Evolutionary conservation across 2,888 invertebrate species (phyloP).

Genomic region (Sesamia inferens): DNA sequence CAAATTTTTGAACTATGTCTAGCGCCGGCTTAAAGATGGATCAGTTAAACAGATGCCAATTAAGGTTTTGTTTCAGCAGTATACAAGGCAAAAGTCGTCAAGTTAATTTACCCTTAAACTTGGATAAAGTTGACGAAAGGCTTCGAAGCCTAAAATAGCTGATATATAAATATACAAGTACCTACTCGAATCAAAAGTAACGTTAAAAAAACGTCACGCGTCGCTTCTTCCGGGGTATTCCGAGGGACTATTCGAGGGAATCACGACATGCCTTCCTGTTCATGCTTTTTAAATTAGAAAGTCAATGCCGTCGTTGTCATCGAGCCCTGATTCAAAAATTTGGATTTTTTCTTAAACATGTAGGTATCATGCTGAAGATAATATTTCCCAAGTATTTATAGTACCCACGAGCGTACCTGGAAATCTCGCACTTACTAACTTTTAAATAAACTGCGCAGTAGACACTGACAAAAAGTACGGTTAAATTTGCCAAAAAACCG

Average conservation of each 20-base stretch:
- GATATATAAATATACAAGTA: neutral
- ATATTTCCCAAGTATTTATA: neutral
- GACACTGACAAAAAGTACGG: too few species aligned
- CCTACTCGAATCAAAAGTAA: conserved; percentile 15
- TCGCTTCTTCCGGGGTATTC: conserved; percentile 60
- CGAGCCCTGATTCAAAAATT: neutral
- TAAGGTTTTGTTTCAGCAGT: neutral
- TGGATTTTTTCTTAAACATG: neutral
- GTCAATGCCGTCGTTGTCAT: neutral
- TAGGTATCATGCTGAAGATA: neutral
- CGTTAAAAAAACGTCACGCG: conserved; percentile 59
- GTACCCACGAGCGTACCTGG: too few species aligned
- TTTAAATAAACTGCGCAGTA: too few species aligned
- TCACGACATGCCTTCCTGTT: conserved; percentile 39
- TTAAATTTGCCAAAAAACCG: too few species aligned
- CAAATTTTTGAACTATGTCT: too few species aligned
- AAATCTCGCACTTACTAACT: too few species aligned
- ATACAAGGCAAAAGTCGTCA: neutral
- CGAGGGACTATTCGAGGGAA: conserved; percentile 38
- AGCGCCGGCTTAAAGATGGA: neutral
- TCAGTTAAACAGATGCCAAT: neutral
- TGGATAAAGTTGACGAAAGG: neutral
- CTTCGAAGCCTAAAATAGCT: neutral
- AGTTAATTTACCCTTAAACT: neutral
- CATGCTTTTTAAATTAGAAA: conserved; percentile 32